Conservation (phyloP, 1,140 invertebrate genomes). For the Drosophila pseudoananassae region DNA sequence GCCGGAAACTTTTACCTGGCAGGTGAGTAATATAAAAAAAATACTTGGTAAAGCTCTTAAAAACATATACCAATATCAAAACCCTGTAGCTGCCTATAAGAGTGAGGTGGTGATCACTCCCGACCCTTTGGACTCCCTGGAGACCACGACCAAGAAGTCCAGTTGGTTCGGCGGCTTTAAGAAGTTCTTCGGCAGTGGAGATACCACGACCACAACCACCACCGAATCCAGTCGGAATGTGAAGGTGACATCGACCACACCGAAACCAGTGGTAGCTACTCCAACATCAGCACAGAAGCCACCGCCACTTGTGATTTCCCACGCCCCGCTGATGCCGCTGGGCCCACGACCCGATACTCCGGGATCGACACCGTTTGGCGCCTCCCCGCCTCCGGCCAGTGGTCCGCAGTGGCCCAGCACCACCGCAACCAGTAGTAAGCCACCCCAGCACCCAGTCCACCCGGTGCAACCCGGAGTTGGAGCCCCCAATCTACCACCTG, state of each 20-base stretch:
- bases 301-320: conserved; percentile 69
- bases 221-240: conserved; percentile 6
- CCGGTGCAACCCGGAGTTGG: conserved; percentile 17
- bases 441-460: background rate
- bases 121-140: conserved; percentile 53
- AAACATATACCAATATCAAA: background rate
- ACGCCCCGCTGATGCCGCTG: conserved; percentile 73
- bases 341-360: conserved; percentile 77
- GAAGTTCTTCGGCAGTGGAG: conserved; percentile 54
- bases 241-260: conserved; percentile 15
- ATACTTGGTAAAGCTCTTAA: background rate
- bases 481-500: conserved; percentile 62
- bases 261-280: conserved; percentile 11
- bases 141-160: conserved; percentile 74
- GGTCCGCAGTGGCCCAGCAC: conserved; percentile 65
- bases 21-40: conserved; percentile 44
- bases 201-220: conserved; percentile 35
- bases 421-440: conserved; percentile 2
- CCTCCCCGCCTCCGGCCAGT: conserved; percentile 16
- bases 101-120: conserved; percentile 76
- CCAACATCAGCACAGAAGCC: conserved; percentile 54
- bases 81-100: conserved; percentile 58
- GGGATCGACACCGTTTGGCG: conserved; percentile 61
- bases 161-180: conserved; percentile 77
- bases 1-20: conserved; percentile 62